These are phyloP conservation scores for Pheosia tremula DNA, from an alignment of 2,888 invertebrate genomes.

Conservation along the genomic window DNA sequence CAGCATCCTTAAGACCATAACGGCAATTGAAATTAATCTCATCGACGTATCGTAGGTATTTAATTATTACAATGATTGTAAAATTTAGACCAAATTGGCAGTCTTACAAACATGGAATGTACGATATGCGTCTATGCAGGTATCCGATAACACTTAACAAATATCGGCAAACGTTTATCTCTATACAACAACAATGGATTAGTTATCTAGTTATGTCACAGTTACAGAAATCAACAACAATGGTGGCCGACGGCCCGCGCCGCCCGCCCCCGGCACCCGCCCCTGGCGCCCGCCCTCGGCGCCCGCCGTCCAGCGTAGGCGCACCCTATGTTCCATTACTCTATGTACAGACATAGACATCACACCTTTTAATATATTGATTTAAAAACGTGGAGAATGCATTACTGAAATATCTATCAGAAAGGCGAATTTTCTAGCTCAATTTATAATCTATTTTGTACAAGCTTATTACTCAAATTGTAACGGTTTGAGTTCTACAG, in stretches of 20 bases:
- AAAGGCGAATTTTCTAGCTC: slow-evolving; percentile 70
- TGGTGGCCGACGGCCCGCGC: slow-evolving; percentile 35
- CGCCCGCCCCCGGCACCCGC: slow-evolving; percentile 10
- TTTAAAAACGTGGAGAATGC: slow-evolving; percentile 52
- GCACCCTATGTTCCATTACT: slow-evolving; percentile 28
- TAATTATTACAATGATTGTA: slow-evolving; percentile 79
- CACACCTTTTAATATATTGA: slow-evolving; percentile 39
- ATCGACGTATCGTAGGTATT: slow-evolving; percentile 81
- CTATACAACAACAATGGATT: slow-evolving; percentile 81
- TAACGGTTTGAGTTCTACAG: slow-evolving; percentile 46
- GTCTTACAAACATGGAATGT: slow-evolving; percentile 85
- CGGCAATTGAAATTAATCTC: slow-evolving; percentile 81
- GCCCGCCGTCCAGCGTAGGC: slow-evolving; percentile 9
- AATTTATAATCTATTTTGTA: slow-evolving; percentile 68
- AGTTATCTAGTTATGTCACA: slow-evolving; percentile 68
- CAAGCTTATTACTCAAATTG: slow-evolving; percentile 58
- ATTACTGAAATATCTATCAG: slow-evolving; percentile 55
- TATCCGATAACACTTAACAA: slow-evolving; percentile 81
- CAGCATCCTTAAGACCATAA: slow-evolving; percentile 84
- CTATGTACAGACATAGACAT: slow-evolving; percentile 40
- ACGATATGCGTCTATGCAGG: slow-evolving; percentile 84
- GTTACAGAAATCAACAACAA: slow-evolving; percentile 69
- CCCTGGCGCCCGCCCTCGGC: slow-evolving; percentile 12
- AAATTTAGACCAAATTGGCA: slow-evolving; percentile 85
- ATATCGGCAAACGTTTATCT: slow-evolving; percentile 76